Evolutionary conservation across 2,888 invertebrate species (phyloP).

Genomic region (Ctena decussata): DNA sequence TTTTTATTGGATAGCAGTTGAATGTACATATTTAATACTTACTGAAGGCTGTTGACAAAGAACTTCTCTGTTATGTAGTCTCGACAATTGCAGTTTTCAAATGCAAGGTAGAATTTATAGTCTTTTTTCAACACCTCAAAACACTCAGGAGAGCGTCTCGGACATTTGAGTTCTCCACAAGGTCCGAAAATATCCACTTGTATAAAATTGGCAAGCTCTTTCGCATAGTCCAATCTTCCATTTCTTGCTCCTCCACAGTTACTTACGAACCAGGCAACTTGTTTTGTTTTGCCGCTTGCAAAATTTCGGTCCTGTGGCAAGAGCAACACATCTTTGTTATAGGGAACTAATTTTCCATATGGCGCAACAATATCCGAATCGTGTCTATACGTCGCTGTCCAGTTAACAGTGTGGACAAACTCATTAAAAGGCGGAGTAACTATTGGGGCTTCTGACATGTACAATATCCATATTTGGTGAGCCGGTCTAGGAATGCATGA

Average conservation of each 20-base stretch:
- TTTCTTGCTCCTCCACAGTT: slow-evolving; percentile 98
- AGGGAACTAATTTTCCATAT: slow-evolving; percentile 97
- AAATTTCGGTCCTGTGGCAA: slow-evolving; percentile 73
- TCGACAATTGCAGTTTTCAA: slow-evolving; percentile 98
- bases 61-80: slow-evolving; percentile 99
- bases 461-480: slow-evolving; percentile 93
- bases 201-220: slow-evolving; percentile 94
- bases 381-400: slow-evolving; percentile 97
- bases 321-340: slow-evolving; percentile 91
- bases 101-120: slow-evolving; percentile 98
- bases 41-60: slow-evolving; percentile 97
- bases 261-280: slow-evolving; percentile 98
- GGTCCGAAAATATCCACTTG: slow-evolving; percentile 87
- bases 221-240: slow-evolving; percentile 95
- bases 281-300: slow-evolving; percentile 95
- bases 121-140: slow-evolving; percentile 96
- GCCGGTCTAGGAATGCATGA: slow-evolving; percentile 75
- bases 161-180: slow-evolving; percentile 82
- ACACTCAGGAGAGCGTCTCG: slow-evolving; percentile 93
- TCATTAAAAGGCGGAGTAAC: slow-evolving; percentile 92
- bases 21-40: no score
- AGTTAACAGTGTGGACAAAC: slow-evolving; percentile 90
- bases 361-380: slow-evolving; percentile 99
- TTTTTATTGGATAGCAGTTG: not conserved
- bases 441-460: slow-evolving; percentile 96